These are phyloP conservation scores for Lasioglossum malachurum DNA, from an alignment of 2,888 invertebrate species.

Conservation along the genomic window DNA sequence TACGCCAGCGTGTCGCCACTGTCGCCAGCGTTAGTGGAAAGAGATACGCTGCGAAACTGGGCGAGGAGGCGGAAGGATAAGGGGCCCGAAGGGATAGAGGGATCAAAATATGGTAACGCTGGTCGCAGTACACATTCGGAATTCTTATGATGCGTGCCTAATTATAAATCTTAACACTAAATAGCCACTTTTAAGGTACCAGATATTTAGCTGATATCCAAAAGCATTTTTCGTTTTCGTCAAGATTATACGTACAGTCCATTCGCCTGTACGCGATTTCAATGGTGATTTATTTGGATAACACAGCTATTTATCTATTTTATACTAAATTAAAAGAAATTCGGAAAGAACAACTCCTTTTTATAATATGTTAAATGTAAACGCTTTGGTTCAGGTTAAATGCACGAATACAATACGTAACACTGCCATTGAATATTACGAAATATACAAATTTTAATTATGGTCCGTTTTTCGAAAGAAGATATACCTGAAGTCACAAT, in stretches of 20 bases:
- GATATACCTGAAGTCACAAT: neutral
- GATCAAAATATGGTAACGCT: too few species aligned
- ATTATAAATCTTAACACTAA: neutral
- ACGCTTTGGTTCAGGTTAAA: neutral
- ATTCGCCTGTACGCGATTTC: neutral
- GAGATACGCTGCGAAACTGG: too few species aligned
- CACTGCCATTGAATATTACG: neutral
- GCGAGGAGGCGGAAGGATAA: too few species aligned
- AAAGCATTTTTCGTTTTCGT: neutral
- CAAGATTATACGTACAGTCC: too few species aligned
- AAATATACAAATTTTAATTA: neutral
- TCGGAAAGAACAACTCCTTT: neutral
- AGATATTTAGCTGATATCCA: neutral
- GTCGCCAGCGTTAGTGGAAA: too few species aligned
- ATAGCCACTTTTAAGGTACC: neutral
- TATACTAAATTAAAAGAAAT: neutral
- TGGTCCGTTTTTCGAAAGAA: neutral
- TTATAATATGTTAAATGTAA: neutral
- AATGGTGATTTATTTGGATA: neutral
- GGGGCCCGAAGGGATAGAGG: too few species aligned
- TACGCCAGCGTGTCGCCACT: too few species aligned
- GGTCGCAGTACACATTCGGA: neutral
- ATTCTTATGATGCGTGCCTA: neutral
- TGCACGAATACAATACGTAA: neutral
- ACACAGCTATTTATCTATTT: neutral